Base-by-base conservation (phyloP, 2,797 vertebrate genomes). In the Pseudotriccus pelzelni region DNA sequence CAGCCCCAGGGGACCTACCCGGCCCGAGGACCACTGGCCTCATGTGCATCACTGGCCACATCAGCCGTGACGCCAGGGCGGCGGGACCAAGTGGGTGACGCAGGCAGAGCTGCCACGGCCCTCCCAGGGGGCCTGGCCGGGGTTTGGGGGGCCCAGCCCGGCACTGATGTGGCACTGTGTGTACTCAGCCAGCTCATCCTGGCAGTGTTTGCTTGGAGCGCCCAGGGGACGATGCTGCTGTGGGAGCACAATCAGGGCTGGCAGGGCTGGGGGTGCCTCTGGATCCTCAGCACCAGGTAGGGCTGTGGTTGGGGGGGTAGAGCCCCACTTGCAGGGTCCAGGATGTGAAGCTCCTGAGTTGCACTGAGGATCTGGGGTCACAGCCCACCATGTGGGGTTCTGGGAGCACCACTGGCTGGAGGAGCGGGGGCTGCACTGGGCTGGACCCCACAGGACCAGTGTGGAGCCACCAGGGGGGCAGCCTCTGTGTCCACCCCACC, bases 281-380 rank as follows among this genome's bases (percentile, higher is more conserved):
- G 66, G 3, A 2, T 14, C 47, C 64, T 9, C 1, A 0, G 7
- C 24, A 39, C 34, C 27, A 7, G 3, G 36, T 22, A 10, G 74
- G 32, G 63, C 34, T 56, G 76, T 7, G 30, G 34, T 41, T 6
- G 8, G 3, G 11, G n/a, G 66, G 14, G 2, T 60, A 64, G 24
- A 44, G 24, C 22, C 36, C 20, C 32, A 0, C 39, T 32, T 4
- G 0, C 27, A 7, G 39, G 8, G 32, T 17, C 25, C 1, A 0
- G 1, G 30, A 19, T n/a, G 49, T 0, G 1, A 8, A 39, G 34
- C 7, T n/a, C 30, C 36, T 4, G 17, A 7, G 27, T 1, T 4
- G 39, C 24, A 0, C 34, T 0, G 2, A 12, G 18, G 37, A 3
- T 56, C 28, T 0, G 5, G 15, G 37, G 25, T 21, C 3, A 0